Percentiles rank a stretch among this genome's conserved stretches.
phyloP scores from a whole-genome alignment of 92 coral and sea anemone species.

The Actinostola sp. region DNA sequence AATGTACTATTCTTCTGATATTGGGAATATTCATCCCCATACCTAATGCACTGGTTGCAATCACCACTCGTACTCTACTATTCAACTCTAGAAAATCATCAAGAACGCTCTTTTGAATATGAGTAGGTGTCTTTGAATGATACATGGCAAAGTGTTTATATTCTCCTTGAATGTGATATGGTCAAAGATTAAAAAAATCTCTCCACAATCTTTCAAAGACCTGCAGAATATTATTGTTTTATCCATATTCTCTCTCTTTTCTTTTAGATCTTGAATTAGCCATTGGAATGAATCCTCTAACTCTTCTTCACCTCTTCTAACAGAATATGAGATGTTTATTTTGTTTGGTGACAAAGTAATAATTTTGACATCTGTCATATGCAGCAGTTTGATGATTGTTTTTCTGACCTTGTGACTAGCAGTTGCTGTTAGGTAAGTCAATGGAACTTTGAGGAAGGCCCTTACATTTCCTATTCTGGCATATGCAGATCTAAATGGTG shows the following conservation, averaged over 20 bases:
- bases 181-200: slow-evolving; percentile 34
- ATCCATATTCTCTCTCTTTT: slow-evolving; percentile 4
- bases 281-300: neutral
- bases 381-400: slow-evolving; percentile 16
- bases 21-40: slow-evolving; percentile 60
- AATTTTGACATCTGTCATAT: neutral
- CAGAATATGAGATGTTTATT: slow-evolving; percentile 19
- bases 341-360: slow-evolving; percentile 14
- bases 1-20: slow-evolving; percentile 34
- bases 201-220: slow-evolving; percentile 61
- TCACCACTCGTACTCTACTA: slow-evolving; percentile 36
- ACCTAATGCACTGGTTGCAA: slow-evolving; percentile 66
- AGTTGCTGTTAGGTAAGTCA: slow-evolving; percentile 37
- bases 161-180: slow-evolving; percentile 15
- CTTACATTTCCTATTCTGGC: slow-evolving; percentile 23
- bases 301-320: slow-evolving; percentile 9
- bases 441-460: slow-evolving; percentile 20
- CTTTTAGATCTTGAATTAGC: slow-evolving; percentile 17
- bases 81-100: slow-evolving; percentile 5
- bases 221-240: slow-evolving; percentile 60
- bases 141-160: slow-evolving; percentile 43
- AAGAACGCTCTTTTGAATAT: slow-evolving; percentile 25
- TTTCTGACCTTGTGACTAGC: slow-evolving; percentile 28
- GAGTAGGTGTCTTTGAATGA: slow-evolving; percentile 58
- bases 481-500: slow-evolving; percentile 29